These are phyloP conservation scores for Agelastica alni DNA, from an alignment of 2,888 invertebrate genomes.

Conservation along the genomic window DNA sequence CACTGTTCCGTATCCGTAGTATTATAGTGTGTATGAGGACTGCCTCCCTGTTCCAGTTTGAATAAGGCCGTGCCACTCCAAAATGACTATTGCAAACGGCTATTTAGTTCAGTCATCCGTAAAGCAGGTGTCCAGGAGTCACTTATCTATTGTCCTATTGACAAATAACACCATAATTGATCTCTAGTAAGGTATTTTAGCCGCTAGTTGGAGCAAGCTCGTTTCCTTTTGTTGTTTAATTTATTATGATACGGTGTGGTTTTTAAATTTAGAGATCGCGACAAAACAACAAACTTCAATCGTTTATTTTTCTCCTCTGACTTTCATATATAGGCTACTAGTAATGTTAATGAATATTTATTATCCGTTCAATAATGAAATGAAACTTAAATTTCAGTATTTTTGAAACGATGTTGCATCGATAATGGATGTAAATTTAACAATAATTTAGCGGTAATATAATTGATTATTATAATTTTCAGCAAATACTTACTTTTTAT, in stretches of 20 bases:
- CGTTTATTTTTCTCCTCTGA: no score
- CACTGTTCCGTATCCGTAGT: constrained; percentile 24
- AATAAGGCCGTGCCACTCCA: constrained; percentile 52
- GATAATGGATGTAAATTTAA: no score
- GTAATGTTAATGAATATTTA: no score
- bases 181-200: constrained; percentile 41
- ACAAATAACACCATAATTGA: constrained; percentile 47
- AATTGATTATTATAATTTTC: no score
- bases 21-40: constrained; percentile 30
- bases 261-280: not conserved
- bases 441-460: no score
- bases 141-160: constrained; percentile 49
- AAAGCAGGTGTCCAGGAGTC: constrained; percentile 56
- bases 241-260: constrained; percentile 32
- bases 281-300: no score
- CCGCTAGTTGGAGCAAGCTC: constrained; percentile 34
- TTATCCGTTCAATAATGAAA: no score
- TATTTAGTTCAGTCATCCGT: constrained; percentile 56
- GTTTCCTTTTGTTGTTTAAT: constrained; percentile 37
- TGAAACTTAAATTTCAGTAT: no score
- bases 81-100: constrained; percentile 54
- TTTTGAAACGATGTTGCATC: no score
- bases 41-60: constrained; percentile 32
- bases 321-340: no score
- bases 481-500: no score